phyloP scores from a whole-genome alignment of 2,113 vertebrate species.

The Salvelinus fontinalis region DNA sequence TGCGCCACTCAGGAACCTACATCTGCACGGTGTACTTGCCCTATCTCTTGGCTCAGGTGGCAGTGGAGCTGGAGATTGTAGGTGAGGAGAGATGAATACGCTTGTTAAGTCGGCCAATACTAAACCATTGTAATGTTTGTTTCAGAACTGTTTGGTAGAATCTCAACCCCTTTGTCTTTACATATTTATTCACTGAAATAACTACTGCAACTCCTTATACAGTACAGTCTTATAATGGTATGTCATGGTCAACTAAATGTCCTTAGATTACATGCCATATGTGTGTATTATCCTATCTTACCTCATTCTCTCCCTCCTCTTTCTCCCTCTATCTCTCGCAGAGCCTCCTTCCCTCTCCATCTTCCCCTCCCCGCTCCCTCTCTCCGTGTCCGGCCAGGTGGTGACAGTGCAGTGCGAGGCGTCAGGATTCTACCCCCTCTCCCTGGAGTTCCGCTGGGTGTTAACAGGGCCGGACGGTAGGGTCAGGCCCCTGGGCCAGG shows the following conservation, averaged over 20 bases:
- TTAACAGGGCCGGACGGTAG: slow-evolving; percentile 44
- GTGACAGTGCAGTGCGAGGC: slow-evolving; percentile 73
- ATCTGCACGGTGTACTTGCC: slow-evolving; percentile 82
- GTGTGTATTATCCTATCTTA: background rate
- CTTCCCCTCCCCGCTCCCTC: slow-evolving; percentile 66
- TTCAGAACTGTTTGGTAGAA: slow-evolving; percentile 39
- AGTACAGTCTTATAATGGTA: background rate
- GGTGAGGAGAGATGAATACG: slow-evolving; percentile 64
- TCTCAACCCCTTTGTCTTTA: background rate
- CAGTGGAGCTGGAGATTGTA: slow-evolving; percentile 75
- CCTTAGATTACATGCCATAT: background rate
- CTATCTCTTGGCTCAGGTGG: slow-evolving; percentile 81
- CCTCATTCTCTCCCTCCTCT: background rate
- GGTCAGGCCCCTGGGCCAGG: slow-evolving; percentile 15
- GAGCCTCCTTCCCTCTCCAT: slow-evolving; percentile 56
- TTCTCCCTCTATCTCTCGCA: slow-evolving; percentile 9
- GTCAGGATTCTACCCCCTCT: slow-evolving; percentile 77
- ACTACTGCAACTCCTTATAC: background rate
- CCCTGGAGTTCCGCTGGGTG: slow-evolving; percentile 77
- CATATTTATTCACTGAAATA: background rate
- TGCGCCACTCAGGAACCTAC: slow-evolving; percentile 79
- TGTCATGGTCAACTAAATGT: background rate
- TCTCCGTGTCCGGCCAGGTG: slow-evolving; percentile 57
- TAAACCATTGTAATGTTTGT: background rate
- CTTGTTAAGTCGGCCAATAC: background rate